Evolutionary conservation across 2,797 vertebrate genomes (phyloP).

Genomic region (Gadopsis bispinosus): DNA sequence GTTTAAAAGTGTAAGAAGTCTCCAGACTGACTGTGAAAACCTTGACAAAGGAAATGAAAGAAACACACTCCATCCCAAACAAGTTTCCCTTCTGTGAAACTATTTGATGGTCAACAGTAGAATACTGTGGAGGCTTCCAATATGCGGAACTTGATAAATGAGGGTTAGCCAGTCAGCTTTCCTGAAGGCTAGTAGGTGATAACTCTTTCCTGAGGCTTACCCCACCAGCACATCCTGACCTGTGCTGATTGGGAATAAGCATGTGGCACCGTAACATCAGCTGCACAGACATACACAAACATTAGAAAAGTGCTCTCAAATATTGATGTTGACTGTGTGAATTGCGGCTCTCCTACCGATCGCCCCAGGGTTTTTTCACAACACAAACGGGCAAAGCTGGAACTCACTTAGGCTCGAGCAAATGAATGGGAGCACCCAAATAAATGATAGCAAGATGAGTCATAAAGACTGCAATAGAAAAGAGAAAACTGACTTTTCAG

Average conservation of each 20-base stretch:
- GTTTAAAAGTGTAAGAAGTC: not conserved
- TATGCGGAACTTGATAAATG: conserved; percentile 12
- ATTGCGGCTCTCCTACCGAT: not conserved
- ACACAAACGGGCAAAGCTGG: not conserved
- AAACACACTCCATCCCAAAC: not conserved
- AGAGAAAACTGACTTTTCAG: conserved; percentile 1
- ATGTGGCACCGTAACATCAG: conserved; percentile 2
- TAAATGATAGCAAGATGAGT: not conserved
- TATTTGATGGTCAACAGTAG: not conserved
- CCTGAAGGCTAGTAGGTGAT: not conserved
- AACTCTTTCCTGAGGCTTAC: not conserved
- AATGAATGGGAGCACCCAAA: not conserved
- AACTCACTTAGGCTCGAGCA: not conserved
- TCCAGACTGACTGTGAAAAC: not conserved
- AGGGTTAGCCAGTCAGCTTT: conserved; percentile 4
- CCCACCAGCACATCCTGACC: conserved; percentile 11
- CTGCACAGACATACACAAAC: not conserved
- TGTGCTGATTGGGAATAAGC: conserved; percentile 4
- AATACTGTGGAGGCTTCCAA: not conserved
- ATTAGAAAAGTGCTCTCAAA: not conserved
- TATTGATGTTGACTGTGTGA: not conserved
- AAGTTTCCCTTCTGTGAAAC: not conserved
- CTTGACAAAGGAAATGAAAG: not conserved
- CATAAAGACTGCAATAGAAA: too few relatives aligned
- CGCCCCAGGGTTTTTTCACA: not conserved